Evolutionary conservation across 2,113 vertebrate species (phyloP).

Genomic region (Dipodomys ordii): DNA sequence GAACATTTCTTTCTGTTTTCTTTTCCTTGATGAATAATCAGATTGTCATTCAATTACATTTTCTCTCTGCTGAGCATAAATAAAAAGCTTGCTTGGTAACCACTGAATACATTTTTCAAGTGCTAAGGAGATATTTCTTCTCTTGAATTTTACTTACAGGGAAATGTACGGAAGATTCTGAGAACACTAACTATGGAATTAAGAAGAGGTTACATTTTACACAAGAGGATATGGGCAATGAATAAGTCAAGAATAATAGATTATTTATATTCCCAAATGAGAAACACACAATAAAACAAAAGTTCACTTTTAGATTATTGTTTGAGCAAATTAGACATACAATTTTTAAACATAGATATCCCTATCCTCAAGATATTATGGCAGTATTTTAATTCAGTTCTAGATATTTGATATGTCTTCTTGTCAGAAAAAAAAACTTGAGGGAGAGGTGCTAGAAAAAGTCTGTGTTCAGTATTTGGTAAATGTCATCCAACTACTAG

Average conservation of each 20-base stretch:
- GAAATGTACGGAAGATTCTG: not conserved
- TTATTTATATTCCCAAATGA: not conserved
- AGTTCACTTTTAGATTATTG: not conserved
- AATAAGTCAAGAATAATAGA: not conserved
- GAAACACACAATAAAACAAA: not conserved
- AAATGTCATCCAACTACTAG: not conserved
- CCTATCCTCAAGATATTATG: not conserved
- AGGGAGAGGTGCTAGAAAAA: not conserved
- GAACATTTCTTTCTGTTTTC: not conserved
- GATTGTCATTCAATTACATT: slow-evolving; percentile 15
- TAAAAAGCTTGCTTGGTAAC: slow-evolving; percentile 29
- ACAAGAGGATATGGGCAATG: not conserved
- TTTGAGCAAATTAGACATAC: not conserved
- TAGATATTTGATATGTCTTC: not conserved
- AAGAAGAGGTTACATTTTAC: not conserved
- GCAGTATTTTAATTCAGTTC: not conserved
- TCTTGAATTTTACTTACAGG: not conserved
- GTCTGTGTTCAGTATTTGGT: not conserved
- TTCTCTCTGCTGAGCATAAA: slow-evolving; percentile 42
- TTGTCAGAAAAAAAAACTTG: not conserved
- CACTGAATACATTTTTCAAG: slow-evolving; percentile 44
- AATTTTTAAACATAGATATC: not conserved
- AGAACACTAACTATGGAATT: not conserved
- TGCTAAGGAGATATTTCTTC: slow-evolving; percentile 15
- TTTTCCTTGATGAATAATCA: slow-evolving; percentile 39